Conservation (phyloP, 2,888 invertebrate genomes). For the Allygus modestus region DNA sequence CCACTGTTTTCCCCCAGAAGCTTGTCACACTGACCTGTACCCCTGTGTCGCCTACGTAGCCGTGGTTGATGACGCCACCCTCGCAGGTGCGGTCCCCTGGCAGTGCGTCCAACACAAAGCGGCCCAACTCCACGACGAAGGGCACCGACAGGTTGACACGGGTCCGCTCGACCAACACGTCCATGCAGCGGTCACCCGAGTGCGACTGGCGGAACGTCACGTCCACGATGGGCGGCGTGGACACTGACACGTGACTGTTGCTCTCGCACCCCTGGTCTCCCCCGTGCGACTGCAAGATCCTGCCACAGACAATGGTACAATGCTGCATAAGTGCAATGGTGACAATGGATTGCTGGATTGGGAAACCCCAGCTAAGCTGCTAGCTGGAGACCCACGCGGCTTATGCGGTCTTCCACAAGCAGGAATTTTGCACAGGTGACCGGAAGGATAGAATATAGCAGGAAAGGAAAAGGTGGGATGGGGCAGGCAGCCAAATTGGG, state of each 20-base stretch:
- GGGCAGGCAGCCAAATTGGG: too few species aligned
- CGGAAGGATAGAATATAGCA: too few species aligned
- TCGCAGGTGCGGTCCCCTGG: slow-evolving; percentile 81
- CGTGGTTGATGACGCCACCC: slow-evolving; percentile 84
- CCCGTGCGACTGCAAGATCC: slow-evolving; percentile 83
- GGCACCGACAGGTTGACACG: slow-evolving; percentile 85
- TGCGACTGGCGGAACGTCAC: slow-evolving; percentile 81
- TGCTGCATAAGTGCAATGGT: slow-evolving; percentile 69
- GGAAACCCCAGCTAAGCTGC: too few species aligned
- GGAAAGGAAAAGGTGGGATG: too few species aligned
- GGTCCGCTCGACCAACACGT: slow-evolving; percentile 85
- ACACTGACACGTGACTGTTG: slow-evolving; percentile 77
- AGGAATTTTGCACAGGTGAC: too few species aligned
- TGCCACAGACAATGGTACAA: slow-evolving; percentile 71
- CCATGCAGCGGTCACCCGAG: slow-evolving; percentile 80
- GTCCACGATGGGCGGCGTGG: slow-evolving; percentile 85
- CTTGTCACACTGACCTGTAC: slow-evolving; percentile 67
- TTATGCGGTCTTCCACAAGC: too few species aligned
- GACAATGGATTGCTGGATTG: too few species aligned
- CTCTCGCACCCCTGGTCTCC: slow-evolving; percentile 78
- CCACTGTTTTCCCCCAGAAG: too few species aligned
- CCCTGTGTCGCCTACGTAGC: slow-evolving; percentile 81
- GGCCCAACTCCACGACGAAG: slow-evolving; percentile 80
- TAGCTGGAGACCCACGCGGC: too few species aligned
- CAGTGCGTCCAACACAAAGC: slow-evolving; percentile 81